Conservation (phyloP, 1,140 invertebrate species). For the Drosophila tristis region DNA sequence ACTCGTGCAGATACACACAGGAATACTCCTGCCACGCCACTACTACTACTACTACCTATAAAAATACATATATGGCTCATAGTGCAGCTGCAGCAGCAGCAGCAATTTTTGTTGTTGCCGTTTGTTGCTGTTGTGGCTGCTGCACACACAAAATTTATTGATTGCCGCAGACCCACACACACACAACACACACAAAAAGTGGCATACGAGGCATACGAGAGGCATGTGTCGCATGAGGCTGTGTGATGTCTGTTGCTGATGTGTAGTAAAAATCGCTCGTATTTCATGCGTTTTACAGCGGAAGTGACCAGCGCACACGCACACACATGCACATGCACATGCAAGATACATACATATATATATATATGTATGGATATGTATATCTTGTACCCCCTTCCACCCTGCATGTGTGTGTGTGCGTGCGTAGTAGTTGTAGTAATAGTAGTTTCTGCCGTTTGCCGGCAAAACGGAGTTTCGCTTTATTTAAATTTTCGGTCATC, state of each 20-base stretch:
- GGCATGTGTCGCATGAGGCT: slow-evolving; percentile 48
- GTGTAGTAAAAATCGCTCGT: slow-evolving; percentile 79
- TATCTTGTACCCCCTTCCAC: too few relatives aligned
- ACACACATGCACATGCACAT: slow-evolving; percentile 5
- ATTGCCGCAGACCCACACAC: slow-evolving; percentile 67
- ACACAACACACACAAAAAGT: slow-evolving; percentile 1
- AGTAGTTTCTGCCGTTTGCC: slow-evolving; percentile 51
- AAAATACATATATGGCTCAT: slow-evolving; percentile 42
- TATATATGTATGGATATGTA: slow-evolving; percentile 36
- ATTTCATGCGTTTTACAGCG: slow-evolving; percentile 73
- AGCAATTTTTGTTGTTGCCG: slow-evolving; percentile 25
- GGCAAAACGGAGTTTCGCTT: slow-evolving; percentile 65
- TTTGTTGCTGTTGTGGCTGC: slow-evolving; percentile 13
- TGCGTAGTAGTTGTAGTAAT: slow-evolving; percentile 65
- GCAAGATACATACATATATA: slow-evolving; percentile 17
- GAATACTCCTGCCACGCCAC: slow-evolving; percentile 25
- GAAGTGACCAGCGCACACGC: slow-evolving; percentile 64
- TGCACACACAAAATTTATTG: slow-evolving; percentile 74
- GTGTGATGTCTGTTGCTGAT: slow-evolving; percentile 54
- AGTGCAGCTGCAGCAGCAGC: slow-evolving; percentile 38
- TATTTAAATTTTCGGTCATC: slow-evolving; percentile 74
- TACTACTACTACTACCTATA: slow-evolving; percentile 8
- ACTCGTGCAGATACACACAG: slow-evolving; percentile 6
- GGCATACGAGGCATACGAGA: too few relatives aligned
- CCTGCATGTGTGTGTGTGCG: slow-evolving; percentile 22